These are phyloP conservation scores for Camelus dromedarius DNA, from an alignment of 2,113 vertebrate species.

Conservation along the genomic window DNA sequence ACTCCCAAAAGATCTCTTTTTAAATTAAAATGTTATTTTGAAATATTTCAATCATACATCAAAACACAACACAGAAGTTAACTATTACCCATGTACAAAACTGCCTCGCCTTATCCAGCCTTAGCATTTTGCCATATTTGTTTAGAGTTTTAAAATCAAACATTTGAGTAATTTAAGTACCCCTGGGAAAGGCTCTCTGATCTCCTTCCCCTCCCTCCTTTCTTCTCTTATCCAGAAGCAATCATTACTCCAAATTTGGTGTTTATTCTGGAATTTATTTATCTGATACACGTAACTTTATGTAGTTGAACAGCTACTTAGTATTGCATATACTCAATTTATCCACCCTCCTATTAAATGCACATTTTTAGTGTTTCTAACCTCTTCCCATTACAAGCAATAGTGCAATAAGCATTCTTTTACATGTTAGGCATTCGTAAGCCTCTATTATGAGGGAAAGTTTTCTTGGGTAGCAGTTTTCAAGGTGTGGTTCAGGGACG, in stretches of 20 bases:
- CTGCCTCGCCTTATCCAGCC: background rate
- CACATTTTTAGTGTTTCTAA: background rate
- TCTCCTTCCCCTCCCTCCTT: background rate
- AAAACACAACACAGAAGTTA: background rate
- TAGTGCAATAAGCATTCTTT: background rate
- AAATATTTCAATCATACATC: background rate
- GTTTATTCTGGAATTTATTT: background rate
- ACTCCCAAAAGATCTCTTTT: background rate
- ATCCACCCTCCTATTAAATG: background rate
- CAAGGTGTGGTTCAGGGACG: background rate
- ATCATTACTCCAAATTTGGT: background rate
- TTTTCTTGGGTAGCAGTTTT: background rate
- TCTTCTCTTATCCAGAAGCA: background rate
- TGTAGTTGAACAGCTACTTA: background rate
- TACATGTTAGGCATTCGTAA: background rate
- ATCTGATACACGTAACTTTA: background rate
- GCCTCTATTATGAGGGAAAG: background rate
- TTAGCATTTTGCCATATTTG: background rate
- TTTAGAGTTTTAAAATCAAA: background rate
- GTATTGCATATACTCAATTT: background rate
- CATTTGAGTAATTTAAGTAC: background rate
- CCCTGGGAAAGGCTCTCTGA: background rate
- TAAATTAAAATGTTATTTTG: background rate
- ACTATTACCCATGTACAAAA: background rate
- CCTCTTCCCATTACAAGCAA: background rate